phyloP scores from a whole-genome alignment of 2,888 invertebrate species.

The Drosophila neonasuta region DNA sequence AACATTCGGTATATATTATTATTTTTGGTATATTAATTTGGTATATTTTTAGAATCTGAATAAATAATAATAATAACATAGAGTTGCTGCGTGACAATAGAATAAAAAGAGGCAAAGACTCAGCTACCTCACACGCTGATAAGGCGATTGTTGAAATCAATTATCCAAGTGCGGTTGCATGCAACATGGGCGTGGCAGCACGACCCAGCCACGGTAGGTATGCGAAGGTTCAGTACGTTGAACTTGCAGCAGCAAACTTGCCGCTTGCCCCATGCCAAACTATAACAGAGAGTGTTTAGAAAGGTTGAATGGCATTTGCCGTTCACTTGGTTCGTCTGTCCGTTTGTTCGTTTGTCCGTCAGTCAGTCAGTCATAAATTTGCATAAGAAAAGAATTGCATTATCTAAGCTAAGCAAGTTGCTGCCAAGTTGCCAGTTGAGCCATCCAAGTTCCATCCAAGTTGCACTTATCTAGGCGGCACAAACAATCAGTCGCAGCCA shows the following conservation, averaged over 20 bases:
- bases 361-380: conserved; percentile 65
- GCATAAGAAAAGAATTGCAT: conserved; percentile 65
- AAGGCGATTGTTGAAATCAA: conserved; percentile 45
- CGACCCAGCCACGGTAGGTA: conserved; percentile 14
- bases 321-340: conserved; percentile 55
- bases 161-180: conserved; percentile 32
- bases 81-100: conserved; percentile 14
- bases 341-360: conserved; percentile 33
- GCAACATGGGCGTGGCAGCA: conserved; percentile 51
- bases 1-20: no score
- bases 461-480: conserved; percentile 61
- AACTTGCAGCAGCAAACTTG: conserved; percentile 54
- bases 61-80: not conserved
- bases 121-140: conserved; percentile 17
- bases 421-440: conserved; percentile 18
- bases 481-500: conserved; percentile 49
- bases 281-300: conserved; percentile 64
- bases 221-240: conserved; percentile 49
- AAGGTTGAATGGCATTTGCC: conserved; percentile 72
- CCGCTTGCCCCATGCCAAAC: conserved; percentile 42
- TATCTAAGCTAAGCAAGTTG: conserved; percentile 61
- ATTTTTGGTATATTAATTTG: no score
- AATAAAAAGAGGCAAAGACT: not conserved
- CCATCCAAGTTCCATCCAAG: conserved; percentile 31
- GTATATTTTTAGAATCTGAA: not conserved